phyloP scores from a whole-genome alignment of 2,888 invertebrate genomes.

The Leucoma salicis region DNA sequence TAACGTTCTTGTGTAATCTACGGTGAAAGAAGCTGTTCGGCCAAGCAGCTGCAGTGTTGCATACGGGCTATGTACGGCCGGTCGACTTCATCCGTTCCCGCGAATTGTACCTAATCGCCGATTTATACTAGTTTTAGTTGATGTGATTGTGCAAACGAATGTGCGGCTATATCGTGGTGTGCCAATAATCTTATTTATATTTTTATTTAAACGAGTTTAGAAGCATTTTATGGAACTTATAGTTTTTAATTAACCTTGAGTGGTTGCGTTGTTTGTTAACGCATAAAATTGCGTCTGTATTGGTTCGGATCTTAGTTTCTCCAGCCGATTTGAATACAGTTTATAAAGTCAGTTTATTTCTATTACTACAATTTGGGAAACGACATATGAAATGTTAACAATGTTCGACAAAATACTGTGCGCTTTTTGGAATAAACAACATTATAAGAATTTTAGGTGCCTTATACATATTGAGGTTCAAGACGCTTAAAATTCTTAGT shows the following conservation, averaged over 20 bases:
- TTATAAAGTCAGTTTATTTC: too few species aligned
- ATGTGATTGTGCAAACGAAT: constrained; percentile 33
- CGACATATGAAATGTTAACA: too few species aligned
- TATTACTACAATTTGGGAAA: too few species aligned
- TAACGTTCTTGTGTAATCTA: constrained; percentile 68
- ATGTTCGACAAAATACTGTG: too few species aligned
- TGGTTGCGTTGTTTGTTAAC: constrained; percentile 11
- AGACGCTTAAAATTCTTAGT: neutral
- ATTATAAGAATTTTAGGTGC: too few species aligned
- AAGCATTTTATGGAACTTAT: constrained; percentile 1
- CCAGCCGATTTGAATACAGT: too few species aligned
- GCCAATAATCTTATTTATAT: constrained; percentile 29
- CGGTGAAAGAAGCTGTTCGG: constrained; percentile 67
- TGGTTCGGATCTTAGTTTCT: too few species aligned
- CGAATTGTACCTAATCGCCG: constrained; percentile 24
- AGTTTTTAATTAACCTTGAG: constrained; percentile 9
- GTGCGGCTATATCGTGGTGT: constrained; percentile 26
- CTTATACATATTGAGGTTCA: too few species aligned
- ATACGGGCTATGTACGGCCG: constrained; percentile 50
- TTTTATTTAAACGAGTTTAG: constrained; percentile 5
- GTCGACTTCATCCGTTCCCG: constrained; percentile 42
- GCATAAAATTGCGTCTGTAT: too few species aligned
- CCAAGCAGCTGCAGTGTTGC: constrained; percentile 61
- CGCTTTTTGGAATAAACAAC: too few species aligned
- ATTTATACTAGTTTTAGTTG: constrained; percentile 14